Conservation (phyloP, 2,888 invertebrate genomes). For the Machimus rusticus region DNA sequence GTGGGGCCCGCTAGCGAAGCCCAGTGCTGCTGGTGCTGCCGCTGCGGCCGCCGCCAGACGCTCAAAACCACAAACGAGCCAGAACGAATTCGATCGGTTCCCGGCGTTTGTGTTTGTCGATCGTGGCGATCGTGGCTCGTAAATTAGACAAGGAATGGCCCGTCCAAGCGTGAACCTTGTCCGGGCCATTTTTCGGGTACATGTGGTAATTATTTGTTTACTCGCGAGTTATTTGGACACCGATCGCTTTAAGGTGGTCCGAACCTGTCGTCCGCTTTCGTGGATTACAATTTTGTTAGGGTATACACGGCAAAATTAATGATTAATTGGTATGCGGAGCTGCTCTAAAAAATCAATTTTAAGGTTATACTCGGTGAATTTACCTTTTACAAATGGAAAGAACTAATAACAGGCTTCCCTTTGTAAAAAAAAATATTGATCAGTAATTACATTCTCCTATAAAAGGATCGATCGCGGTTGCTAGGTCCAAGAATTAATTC, state of each 20-base stretch:
- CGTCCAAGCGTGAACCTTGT: slow-evolving; percentile 36
- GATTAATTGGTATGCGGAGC: background rate
- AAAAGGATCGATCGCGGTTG: background rate
- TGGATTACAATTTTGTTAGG: background rate
- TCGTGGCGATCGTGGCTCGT: slow-evolving; percentile 49
- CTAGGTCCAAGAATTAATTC: background rate
- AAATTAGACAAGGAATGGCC: slow-evolving; percentile 43
- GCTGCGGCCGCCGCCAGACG: background rate
- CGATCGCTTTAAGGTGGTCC: slow-evolving; percentile 30
- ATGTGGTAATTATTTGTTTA: slow-evolving; percentile 47
- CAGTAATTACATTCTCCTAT: background rate
- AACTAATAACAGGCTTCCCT: background rate
- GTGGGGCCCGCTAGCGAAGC: background rate
- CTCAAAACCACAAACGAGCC: slow-evolving; percentile 42
- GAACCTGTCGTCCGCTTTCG: background rate
- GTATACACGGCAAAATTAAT: background rate
- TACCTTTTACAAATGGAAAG: background rate
- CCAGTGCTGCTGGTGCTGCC: background rate
- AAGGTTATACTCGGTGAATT: background rate
- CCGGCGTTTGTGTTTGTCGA: slow-evolving; percentile 44
- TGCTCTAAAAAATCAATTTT: background rate
- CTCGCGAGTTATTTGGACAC: slow-evolving; percentile 25
- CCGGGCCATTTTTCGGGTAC: slow-evolving; percentile 36
- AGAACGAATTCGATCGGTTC: slow-evolving; percentile 45
- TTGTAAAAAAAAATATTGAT: background rate